Percentiles rank a stretch among this genome's conserved stretches.
phyloP scores from a whole-genome alignment of 2,113 vertebrate species.

The Pithys albifrons region DNA sequence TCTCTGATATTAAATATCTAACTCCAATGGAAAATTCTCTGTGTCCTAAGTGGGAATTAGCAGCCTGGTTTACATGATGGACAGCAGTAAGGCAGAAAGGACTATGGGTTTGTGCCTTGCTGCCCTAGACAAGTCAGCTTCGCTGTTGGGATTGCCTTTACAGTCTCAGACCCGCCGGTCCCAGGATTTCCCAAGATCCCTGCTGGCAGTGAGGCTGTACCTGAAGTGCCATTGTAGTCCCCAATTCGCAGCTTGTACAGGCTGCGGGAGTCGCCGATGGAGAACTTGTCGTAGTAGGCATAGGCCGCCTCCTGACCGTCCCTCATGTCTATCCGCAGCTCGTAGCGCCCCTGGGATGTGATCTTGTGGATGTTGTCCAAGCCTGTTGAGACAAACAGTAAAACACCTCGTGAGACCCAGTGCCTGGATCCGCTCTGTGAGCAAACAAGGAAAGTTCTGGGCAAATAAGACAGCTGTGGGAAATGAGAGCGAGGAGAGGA shows the following conservation, averaged over 20 bases:
- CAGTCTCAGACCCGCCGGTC: background rate
- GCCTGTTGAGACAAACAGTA: conserved; percentile 71
- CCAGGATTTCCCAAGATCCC: background rate
- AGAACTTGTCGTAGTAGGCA: conserved; percentile 92
- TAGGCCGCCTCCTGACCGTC: conserved; percentile 89
- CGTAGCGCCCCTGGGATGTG: conserved; percentile 89
- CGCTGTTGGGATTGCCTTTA: background rate
- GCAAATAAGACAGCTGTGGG: background rate
- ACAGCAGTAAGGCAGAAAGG: background rate
- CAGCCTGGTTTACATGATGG: background rate
- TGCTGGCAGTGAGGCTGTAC: conserved; percentile 58
- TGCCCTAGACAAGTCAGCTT: background rate
- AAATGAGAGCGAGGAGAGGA: background rate
- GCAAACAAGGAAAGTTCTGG: background rate
- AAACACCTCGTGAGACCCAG: background rate
- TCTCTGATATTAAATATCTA: background rate
- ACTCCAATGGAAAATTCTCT: conserved; percentile 32
- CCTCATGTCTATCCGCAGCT: conserved; percentile 93
- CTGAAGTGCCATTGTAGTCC: conserved; percentile 93
- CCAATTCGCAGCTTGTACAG: conserved; percentile 94
- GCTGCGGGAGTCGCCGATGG: conserved; percentile 85
- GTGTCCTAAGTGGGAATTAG: background rate
- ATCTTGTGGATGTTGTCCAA: conserved; percentile 95
- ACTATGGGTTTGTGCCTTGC: background rate
- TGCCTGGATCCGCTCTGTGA: fast-evolving